phyloP scores from a whole-genome alignment of 2,113 vertebrate genomes.

The Leuciscus idus region DNA sequence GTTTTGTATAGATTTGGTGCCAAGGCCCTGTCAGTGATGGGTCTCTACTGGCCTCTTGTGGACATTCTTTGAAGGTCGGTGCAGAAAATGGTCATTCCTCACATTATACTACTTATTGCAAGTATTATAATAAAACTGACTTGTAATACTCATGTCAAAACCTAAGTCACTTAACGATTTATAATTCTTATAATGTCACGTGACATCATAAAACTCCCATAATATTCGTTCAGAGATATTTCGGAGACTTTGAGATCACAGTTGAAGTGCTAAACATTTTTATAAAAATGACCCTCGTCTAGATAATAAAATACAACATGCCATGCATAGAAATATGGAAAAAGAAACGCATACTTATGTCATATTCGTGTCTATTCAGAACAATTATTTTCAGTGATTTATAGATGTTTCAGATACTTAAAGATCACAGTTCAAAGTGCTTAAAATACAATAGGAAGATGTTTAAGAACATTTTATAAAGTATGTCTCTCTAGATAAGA shows the following conservation, averaged over 20 bases:
- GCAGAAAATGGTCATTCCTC: not conserved
- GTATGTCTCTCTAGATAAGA: not conserved
- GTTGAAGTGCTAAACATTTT: too few relatives aligned
- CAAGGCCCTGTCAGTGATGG: not conserved
- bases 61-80: not conserved
- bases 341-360: too few relatives aligned
- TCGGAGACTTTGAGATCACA: not conserved
- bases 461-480: not conserved
- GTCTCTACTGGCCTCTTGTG: constrained; percentile 11
- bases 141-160: not conserved
- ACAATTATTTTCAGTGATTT: too few relatives aligned
- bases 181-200: not conserved
- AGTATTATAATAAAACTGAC: not conserved
- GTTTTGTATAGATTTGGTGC: not conserved
- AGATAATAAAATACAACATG: too few relatives aligned
- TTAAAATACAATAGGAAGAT: not conserved
- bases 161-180: not conserved
- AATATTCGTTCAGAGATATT: not conserved
- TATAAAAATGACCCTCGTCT: too few relatives aligned
- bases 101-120: not conserved
- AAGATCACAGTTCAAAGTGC: not conserved
- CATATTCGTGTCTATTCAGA: too few relatives aligned
- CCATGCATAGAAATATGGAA: too few relatives aligned
- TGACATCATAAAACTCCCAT: not conserved
- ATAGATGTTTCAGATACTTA: not conserved